Evolutionary conservation across 2,888 invertebrate species (phyloP).

Genomic region (Caenorhabditis angaria): DNA sequence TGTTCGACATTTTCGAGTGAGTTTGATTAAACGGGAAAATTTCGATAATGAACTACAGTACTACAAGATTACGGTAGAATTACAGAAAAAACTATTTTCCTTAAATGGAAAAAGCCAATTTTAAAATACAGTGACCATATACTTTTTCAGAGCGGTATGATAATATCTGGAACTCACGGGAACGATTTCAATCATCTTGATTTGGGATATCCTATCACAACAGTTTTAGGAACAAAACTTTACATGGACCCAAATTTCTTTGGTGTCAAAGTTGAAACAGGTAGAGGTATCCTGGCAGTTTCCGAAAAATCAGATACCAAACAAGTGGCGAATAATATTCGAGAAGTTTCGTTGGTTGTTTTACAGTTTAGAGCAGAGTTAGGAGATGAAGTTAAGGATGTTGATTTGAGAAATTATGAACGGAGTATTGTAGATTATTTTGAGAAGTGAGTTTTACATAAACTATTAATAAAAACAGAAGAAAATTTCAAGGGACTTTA

Average conservation of each 20-base stretch:
- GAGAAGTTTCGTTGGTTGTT: constrained; percentile 62
- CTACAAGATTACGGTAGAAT: too few species aligned
- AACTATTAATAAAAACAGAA: neutral
- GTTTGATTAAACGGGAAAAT: too few species aligned
- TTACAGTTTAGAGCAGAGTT: constrained; percentile 67
- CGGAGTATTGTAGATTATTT: constrained; percentile 57
- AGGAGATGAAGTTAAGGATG: constrained; percentile 29
- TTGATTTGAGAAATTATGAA: constrained; percentile 59
- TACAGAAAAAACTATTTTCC: too few species aligned
- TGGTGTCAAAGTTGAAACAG: constrained; percentile 62
- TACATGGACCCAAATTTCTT: constrained; percentile 71
- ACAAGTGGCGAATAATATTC: constrained; percentile 65
- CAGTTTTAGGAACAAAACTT: constrained; percentile 67
- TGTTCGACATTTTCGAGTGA: constrained; percentile 68
- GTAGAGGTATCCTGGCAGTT: neutral
- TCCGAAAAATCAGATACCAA: constrained; percentile 20
- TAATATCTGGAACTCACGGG: constrained; percentile 61
- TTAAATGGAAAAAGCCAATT: too few species aligned
- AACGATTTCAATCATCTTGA: constrained; percentile 53
- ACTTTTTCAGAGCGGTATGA: constrained; percentile 62
- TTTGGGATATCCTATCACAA: constrained; percentile 68
- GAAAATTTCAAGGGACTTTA: constrained; percentile 50
- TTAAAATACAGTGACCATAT: too few species aligned
- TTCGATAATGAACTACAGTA: too few species aligned
- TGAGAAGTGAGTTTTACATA: constrained; percentile 44